These are phyloP conservation scores for Holacanthus passer DNA, from an alignment of 2,113 vertebrate genomes.

Conservation along the genomic window DNA sequence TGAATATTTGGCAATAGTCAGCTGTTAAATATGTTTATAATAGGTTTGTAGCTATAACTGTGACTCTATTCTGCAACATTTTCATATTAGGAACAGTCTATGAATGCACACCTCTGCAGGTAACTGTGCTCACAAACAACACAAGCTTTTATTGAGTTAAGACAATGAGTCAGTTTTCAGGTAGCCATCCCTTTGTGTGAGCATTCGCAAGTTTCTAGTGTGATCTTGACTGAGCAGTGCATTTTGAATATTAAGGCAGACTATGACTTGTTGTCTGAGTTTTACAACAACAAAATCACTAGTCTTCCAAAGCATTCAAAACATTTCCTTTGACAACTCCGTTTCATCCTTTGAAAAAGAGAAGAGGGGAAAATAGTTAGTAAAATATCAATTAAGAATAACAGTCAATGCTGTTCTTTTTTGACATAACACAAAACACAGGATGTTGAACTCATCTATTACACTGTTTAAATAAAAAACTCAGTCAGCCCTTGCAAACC, in stretches of 20 bases:
- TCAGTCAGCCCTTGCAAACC: too few relatives aligned
- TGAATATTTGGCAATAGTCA: not conserved
- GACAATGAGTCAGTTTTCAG: not conserved
- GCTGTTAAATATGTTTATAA: not conserved
- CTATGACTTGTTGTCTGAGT: not conserved
- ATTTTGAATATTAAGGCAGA: slow-evolving; percentile 23
- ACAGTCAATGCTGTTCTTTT: too few relatives aligned
- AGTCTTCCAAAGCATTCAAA: slow-evolving; percentile 26
- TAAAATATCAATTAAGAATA: too few relatives aligned
- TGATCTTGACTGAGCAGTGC: not conserved
- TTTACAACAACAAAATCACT: not conserved
- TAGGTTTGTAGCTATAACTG: not conserved
- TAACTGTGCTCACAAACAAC: not conserved
- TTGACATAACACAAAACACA: too few relatives aligned
- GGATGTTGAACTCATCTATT: too few relatives aligned
- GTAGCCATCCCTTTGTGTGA: not conserved
- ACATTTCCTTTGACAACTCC: not conserved
- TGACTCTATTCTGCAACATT: not conserved
- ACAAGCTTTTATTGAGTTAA: not conserved
- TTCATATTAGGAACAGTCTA: not conserved
- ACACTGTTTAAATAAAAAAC: too few relatives aligned
- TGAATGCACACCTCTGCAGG: not conserved
- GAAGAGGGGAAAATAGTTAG: too few relatives aligned
- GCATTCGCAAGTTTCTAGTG: not conserved
- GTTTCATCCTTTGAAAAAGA: not conserved